Conservation (phyloP, 2,113 vertebrate genomes). For the Bettongia penicillata region DNA sequence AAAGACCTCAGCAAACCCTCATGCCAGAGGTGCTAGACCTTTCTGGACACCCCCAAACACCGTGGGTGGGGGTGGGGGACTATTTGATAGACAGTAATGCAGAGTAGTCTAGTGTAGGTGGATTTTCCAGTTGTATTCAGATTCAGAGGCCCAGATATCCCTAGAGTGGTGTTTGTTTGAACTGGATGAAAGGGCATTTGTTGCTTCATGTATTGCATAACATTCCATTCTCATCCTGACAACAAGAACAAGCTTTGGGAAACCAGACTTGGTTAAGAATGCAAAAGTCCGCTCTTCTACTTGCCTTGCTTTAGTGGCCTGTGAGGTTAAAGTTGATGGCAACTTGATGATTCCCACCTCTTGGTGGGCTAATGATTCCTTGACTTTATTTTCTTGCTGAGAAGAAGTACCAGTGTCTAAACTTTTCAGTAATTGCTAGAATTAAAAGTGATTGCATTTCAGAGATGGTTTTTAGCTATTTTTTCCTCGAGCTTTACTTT, state of each 20-base stretch:
- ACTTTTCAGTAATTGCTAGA: conserved; percentile 59
- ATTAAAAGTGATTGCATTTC: conserved; percentile 71
- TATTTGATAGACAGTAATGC: not conserved
- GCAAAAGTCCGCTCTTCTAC: not conserved
- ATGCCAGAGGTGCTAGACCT: not conserved
- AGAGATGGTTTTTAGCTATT: conserved; percentile 50
- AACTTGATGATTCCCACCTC: not conserved
- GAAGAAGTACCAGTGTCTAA: conserved; percentile 65
- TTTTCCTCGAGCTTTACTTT: conserved; percentile 61
- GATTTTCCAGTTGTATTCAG: not conserved
- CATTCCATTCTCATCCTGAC: not conserved
- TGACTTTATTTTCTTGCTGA: conserved; percentile 57
- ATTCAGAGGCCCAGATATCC: not conserved
- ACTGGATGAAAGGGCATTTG: not conserved
- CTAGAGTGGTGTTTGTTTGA: not conserved
- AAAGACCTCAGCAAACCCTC: not conserved
- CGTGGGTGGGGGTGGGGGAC: not conserved
- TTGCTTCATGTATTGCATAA: not conserved
- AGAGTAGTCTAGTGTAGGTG: not conserved
- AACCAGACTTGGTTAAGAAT: not conserved
- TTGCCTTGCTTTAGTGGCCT: not conserved
- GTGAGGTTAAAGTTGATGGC: not conserved
- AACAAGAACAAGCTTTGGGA: not conserved
- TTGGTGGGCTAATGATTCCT: conserved; percentile 49
- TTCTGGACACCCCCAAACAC: not conserved